Base-by-base conservation (phyloP, 2,888 invertebrate genomes). In the Aspidiotus rigidus region DNA sequence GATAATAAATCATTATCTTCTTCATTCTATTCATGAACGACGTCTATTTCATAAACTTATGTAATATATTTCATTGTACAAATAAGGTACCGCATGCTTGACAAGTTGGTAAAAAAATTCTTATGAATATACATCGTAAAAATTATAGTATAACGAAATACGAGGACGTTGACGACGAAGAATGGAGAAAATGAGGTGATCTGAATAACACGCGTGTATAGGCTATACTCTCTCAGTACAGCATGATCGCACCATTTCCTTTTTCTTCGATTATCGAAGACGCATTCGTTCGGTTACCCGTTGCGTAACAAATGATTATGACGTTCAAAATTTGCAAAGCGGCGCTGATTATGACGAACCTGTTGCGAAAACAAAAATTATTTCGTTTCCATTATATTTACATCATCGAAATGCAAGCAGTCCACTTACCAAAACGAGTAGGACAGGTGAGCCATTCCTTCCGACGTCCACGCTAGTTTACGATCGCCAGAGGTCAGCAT, bases 221-320 rank as follows among this genome's bases (percentile, higher is more conserved):
- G 28, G 28, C 28, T 28, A 28, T 28, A 28, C 28, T 28, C 28
- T 28, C 28, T 72, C 66, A 90, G 76, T 90, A 90, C 73, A 90
- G 79, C 88, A 91, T 89, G 76, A 92, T 91, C 75, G 90, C 90
- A 71, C 90, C 90, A 74, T 88, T 88, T 71, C 86, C 84, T 78
- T 89, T 89, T 77, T 89, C 89, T 75, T 89, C 88, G 69, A 85
- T 80, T 61, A 86, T 87, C 40, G 86, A 89, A 72, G 84, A 84
- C 44, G 83, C 82, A 56, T 85, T 86, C 74, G 85, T 85, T 28
- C 84, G 80, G 0, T 80, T 81, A 75, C 88, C 87, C 72, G 86
- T 87, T 13, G 89, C 89, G 73, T 89, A 83, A 71, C 86, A 82
- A 16, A 92, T 82, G 72, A 90, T 82, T 7, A 88, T 81, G 73